These are phyloP conservation scores for Crotophaga sulcirostris DNA, from an alignment of 2,113 vertebrate species.

Conservation along the genomic window DNA sequence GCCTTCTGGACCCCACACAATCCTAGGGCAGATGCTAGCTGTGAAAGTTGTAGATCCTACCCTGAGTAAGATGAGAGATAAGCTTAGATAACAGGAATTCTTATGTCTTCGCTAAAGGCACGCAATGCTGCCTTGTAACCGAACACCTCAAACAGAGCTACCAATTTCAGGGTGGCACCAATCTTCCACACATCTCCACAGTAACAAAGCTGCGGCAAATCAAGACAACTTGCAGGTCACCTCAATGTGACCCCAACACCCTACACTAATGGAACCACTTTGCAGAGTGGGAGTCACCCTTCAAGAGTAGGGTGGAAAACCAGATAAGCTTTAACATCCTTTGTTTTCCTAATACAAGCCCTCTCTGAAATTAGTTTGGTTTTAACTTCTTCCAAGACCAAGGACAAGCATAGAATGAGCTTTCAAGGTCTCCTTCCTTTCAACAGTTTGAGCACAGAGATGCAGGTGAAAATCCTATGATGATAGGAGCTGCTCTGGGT, in stretches of 20 bases:
- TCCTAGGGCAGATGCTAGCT: neutral
- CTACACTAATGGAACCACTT: neutral
- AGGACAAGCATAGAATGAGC: neutral
- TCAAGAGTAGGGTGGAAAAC: neutral
- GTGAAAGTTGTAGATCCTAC: neutral
- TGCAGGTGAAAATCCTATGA: neutral
- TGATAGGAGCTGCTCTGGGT: neutral
- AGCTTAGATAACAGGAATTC: conserved; percentile 4
- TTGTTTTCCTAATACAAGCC: neutral
- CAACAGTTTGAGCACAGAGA: neutral
- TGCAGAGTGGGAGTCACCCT: neutral
- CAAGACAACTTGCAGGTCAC: neutral
- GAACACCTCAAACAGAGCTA: neutral
- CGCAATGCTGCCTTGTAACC: neutral
- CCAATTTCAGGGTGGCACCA: neutral
- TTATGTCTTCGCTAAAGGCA: neutral
- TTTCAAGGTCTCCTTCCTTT: neutral
- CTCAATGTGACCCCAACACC: neutral
- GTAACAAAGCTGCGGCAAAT: neutral
- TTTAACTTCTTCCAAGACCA: neutral
- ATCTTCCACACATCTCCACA: neutral
- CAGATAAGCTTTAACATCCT: neutral
- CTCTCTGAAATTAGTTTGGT: conserved; percentile 2
- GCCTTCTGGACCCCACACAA: neutral
- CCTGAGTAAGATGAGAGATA: neutral